Percentiles rank a stretch among this genome's conserved stretches.
phyloP scores from a whole-genome alignment of 2,797 vertebrate species.

The Propithecus perrieri region DNA sequence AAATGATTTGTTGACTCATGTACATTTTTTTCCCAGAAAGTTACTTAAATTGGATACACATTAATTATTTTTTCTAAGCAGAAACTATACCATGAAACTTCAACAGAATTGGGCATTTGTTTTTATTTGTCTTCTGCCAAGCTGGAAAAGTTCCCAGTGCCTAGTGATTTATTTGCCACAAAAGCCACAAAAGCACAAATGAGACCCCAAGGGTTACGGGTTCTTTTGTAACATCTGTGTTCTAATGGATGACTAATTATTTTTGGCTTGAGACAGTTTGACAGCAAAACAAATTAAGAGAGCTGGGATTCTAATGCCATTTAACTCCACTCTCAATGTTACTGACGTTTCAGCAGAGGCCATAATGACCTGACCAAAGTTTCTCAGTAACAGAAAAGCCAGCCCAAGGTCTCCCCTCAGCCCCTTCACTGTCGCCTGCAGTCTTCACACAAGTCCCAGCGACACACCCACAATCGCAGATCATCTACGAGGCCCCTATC shows the following conservation, averaged over 20 bases:
- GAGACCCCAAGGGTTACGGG: neutral
- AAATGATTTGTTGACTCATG: conserved; percentile 33
- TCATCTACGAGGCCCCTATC: neutral
- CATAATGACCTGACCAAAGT: neutral
- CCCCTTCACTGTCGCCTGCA: neutral
- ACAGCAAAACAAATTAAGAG: conserved; percentile 2
- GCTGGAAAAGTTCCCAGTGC: conserved; percentile 46
- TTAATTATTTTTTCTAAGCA: neutral
- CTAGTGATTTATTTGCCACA: conserved; percentile 39
- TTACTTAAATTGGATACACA: neutral
- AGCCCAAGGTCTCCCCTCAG: rapidly evolving
- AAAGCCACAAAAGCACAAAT: conserved; percentile 43
- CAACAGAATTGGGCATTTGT: conserved; percentile 16
- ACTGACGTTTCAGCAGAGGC: neutral
- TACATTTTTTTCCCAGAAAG: neutral
- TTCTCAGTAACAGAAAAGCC: neutral
- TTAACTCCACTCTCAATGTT: neutral
- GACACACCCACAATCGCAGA: neutral
- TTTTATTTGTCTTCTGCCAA: conserved; percentile 54
- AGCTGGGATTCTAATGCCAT: neutral
- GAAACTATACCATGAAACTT: conserved; percentile 9
- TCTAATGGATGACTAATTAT: conserved; percentile 31
- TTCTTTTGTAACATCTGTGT: conserved; percentile 25
- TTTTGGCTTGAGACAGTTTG: conserved; percentile 34
- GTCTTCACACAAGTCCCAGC: neutral